These are phyloP conservation scores for Tenthredo amoena DNA, from an alignment of 2,888 invertebrate genomes.

Conservation along the genomic window DNA sequence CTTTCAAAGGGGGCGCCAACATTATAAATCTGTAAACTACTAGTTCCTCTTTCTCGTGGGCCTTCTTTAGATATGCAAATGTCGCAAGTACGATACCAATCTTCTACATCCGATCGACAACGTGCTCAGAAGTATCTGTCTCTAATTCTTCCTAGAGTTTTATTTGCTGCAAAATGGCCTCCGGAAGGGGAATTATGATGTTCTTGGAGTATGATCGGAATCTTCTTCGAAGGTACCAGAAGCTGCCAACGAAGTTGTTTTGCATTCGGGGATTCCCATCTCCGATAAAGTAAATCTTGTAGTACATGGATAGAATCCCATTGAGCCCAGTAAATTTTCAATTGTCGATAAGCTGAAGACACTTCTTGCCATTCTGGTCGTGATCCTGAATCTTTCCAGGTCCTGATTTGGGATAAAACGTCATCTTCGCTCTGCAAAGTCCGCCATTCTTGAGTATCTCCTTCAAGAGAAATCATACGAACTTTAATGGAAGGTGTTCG, in stretches of 20 bases:
- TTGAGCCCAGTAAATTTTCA: constrained; percentile 59
- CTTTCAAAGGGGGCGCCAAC: constrained; percentile 58
- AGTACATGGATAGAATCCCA: constrained; percentile 59
- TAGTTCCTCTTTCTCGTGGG: constrained; percentile 53
- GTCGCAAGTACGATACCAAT: constrained; percentile 62
- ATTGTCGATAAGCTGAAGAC: constrained; percentile 16
- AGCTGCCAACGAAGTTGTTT: constrained; percentile 48
- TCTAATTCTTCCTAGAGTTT: constrained; percentile 61
- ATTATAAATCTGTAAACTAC: constrained; percentile 59
- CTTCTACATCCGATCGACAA: constrained; percentile 57
- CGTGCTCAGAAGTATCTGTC: constrained; percentile 63
- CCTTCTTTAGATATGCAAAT: constrained; percentile 61
- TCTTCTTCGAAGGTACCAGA: constrained; percentile 51
- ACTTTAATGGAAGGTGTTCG: neutral
- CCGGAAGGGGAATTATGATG: constrained; percentile 60
- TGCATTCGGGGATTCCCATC: constrained; percentile 56
- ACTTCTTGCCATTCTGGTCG: constrained; percentile 56
- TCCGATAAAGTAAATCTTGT: constrained; percentile 53
- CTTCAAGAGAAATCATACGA: neutral
- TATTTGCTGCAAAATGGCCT: constrained; percentile 65
- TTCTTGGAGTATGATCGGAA: constrained; percentile 56
- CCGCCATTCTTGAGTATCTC: neutral
- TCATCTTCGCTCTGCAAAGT: neutral
- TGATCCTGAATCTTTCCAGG: constrained; percentile 32
- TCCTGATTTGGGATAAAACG: neutral